These are phyloP conservation scores for Thryonomys swinderianus DNA, from an alignment of 2,113 vertebrate genomes.

Conservation along the genomic window DNA sequence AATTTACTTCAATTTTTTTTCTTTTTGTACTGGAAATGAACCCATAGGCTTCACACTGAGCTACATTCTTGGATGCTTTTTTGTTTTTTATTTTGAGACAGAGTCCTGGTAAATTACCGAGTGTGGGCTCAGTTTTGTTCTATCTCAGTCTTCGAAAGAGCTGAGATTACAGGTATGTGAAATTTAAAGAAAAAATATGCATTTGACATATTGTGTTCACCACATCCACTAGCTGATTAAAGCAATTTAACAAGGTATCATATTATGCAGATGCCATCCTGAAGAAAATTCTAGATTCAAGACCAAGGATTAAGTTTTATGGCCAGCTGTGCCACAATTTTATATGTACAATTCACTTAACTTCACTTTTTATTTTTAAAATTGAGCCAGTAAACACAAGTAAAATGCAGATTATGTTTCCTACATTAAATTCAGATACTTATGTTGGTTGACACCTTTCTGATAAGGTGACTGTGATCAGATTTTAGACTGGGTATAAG, in stretches of 20 bases:
- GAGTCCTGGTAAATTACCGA: neutral
- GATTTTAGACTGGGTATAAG: neutral
- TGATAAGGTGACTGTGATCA: neutral
- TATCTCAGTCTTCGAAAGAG: neutral
- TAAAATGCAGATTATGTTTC: neutral
- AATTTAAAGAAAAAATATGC: neutral
- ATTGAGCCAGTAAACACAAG: neutral
- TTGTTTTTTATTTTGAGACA: neutral
- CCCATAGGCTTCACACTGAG: neutral
- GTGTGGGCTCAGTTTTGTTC: neutral
- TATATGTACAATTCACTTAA: neutral
- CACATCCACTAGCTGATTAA: neutral
- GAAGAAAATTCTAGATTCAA: slow-evolving; percentile 52
- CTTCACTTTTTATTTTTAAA: slow-evolving; percentile 35
- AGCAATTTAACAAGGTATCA: neutral
- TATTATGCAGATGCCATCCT: neutral
- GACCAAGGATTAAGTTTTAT: neutral
- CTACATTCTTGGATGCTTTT: neutral
- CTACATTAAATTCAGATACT: slow-evolving; percentile 16
- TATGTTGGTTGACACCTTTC: neutral
- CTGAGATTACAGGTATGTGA: neutral
- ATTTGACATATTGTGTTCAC: neutral
- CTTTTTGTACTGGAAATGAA: neutral
- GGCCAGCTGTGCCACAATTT: neutral
- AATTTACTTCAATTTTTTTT: neutral